A percentile compares a stretch with the other conserved stretches of the same genome.
Evolutionary conservation across 2,113 vertebrate genomes (phyloP).

Genomic region (Tapirus terrestris): DNA sequence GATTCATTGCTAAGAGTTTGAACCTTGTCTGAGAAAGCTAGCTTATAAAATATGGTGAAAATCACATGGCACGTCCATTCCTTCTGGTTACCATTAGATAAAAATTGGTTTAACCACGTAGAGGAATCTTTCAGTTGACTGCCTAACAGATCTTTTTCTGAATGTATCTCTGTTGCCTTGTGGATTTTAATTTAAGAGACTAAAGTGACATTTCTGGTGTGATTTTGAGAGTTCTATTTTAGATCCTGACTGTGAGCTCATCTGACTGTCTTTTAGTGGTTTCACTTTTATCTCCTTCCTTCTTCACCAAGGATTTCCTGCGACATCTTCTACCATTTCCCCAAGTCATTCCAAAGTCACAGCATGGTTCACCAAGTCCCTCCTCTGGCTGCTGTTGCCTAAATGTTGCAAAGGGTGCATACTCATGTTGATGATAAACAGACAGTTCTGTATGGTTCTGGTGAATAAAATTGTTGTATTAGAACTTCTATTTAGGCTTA

Average conservation of each 20-base stretch:
- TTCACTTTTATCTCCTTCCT: background rate
- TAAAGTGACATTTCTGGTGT: slow-evolving; percentile 20
- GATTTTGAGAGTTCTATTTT: slow-evolving; percentile 23
- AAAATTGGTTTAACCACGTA: background rate
- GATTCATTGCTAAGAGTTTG: background rate
- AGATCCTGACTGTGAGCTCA: background rate
- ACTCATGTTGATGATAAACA: background rate
- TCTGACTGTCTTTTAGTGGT: background rate
- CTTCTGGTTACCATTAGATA: background rate
- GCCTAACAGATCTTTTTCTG: slow-evolving; percentile 14
- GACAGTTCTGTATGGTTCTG: background rate
- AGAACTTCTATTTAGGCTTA: slow-evolving; percentile 12
- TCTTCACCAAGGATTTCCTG: background rate
- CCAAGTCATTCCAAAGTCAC: background rate
- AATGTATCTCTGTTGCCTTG: background rate
- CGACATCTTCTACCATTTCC: background rate
- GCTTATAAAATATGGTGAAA: background rate
- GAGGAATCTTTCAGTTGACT: background rate
- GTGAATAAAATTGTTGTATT: background rate
- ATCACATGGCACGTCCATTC: background rate
- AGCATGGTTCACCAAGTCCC: background rate
- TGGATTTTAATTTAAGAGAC: background rate
- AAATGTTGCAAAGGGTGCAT: background rate
- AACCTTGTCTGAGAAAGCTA: background rate
- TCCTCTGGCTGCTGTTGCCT: background rate